Conservation (phyloP, 2,797 vertebrate species). For the Mus caroli region DNA sequence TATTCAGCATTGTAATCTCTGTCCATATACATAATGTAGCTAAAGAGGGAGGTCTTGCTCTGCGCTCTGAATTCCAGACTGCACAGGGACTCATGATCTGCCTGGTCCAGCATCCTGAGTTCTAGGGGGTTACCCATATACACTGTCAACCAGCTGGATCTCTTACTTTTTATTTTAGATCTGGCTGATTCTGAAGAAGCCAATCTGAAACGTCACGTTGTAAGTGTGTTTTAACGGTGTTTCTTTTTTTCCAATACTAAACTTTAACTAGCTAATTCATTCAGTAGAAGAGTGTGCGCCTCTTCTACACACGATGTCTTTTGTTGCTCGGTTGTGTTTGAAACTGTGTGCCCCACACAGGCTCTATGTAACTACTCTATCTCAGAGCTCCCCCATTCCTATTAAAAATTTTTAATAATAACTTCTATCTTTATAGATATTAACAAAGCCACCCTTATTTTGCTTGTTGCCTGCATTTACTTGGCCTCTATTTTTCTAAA, state of each 20-base stretch:
- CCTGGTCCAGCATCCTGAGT: neutral
- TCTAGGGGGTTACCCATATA: neutral
- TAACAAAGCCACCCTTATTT: neutral
- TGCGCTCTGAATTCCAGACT: neutral
- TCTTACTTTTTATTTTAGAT: constrained; percentile 36
- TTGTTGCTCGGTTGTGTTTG: neutral
- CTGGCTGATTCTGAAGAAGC: neutral
- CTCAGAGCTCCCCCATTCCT: neutral
- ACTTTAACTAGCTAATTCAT: neutral
- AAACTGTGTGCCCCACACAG: neutral
- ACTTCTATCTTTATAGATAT: neutral
- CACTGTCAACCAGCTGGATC: neutral
- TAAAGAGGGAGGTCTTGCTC: neutral
- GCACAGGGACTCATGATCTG: neutral
- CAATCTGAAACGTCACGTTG: neutral
- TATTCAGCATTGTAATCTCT: neutral
- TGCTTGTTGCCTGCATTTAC: constrained; percentile 5
- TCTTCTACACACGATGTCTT: neutral
- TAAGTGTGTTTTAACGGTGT: constrained; percentile 1
- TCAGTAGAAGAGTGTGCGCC: neutral
- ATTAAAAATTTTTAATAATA: constrained; percentile 16
- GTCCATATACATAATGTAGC: neutral
- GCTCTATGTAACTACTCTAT: neutral
- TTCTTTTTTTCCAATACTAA: neutral
- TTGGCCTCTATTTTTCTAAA: neutral